Evolutionary conservation across 2,888 invertebrate species (phyloP).

Genomic region (Spialia ferax): DNA sequence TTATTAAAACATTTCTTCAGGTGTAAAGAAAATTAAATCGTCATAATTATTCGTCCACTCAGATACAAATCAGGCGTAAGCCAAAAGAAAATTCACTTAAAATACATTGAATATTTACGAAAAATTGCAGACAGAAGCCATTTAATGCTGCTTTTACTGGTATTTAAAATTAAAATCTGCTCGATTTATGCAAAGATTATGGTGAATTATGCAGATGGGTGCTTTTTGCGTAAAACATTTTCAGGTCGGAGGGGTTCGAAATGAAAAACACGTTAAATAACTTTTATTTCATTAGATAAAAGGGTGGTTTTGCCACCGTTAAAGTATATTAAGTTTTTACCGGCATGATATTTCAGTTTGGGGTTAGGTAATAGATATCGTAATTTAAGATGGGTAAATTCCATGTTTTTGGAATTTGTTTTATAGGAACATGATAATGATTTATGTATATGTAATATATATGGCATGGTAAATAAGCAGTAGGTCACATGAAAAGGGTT

Average conservation of each 20-base stretch:
- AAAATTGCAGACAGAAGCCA: conserved; percentile 49
- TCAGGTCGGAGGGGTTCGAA: conserved; percentile 46
- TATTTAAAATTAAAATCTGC: conserved; percentile 80
- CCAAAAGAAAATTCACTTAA: conserved; percentile 26
- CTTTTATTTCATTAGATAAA: conserved; percentile 45
- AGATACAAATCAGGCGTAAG: background rate
- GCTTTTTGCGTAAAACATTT: conserved; percentile 60
- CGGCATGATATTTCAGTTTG: conserved; percentile 30
- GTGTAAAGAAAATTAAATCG: too few relatives aligned
- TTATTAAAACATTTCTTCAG: too few relatives aligned
- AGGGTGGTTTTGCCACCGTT: conserved; percentile 24
- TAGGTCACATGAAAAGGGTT: too few relatives aligned
- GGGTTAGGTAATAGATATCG: conserved; percentile 31
- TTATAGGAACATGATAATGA: background rate
- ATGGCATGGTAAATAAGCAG: too few relatives aligned
- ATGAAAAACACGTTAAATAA: conserved; percentile 50
- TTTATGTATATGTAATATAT: too few relatives aligned
- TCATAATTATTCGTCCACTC: too few relatives aligned
- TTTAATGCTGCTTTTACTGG: conserved; percentile 62
- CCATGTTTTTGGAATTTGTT: conserved; percentile 12
- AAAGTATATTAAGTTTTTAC: conserved; percentile 22
- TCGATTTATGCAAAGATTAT: conserved; percentile 79
- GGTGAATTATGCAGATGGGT: conserved; percentile 77
- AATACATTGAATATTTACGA: conserved; percentile 51
- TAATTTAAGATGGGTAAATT: background rate